Base-by-base conservation (phyloP, 2,888 invertebrate species). In the Cheilosia variabilis region DNA sequence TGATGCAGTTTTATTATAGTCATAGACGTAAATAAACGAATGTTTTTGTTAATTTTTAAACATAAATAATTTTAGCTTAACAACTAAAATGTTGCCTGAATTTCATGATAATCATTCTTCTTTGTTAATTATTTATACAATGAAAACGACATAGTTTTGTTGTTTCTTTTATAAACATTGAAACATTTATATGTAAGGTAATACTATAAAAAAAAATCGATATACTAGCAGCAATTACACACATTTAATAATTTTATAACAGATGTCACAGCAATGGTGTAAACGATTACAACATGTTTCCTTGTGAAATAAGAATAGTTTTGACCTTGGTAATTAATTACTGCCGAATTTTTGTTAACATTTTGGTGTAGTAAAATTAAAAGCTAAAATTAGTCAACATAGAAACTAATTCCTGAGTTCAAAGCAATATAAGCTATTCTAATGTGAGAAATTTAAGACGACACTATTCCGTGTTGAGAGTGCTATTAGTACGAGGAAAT, bases 301-400 rank as follows among this genome's bases (percentile, higher is more conserved):
- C 4, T 69, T 69, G 68, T 58, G 47, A 45, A 47, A 45, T 65
- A 37, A 13, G 37, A 13, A 13, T 13, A 10, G 19, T 58, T 31
- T 78, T 72, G 71, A 83, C 72, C 77, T 78, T 78, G 82, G 78
- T 68, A 83, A 82, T 71, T 50, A n/a, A 50, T 62, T 34, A 13
- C 31, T 15, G 27, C 17, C 27, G 31, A 58, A 37, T 43, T 22
- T 43, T n/a, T 4, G 13, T 13, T 37, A 19, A 55, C 19, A 37
- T 24, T 66, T 57, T 47, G 17, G 0, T 31, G 2, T 10, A 31
- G 4, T 27, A 45, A n/a, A 6, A 45, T 34, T 13, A 22, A 34
- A 13, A 10, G 13, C 19, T 47, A 17, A 60, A n/a, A 22, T 9
- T 9, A 31, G n/a, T 27, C 24, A 34, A 17, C 4, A 9, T 9